Conservation (phyloP, 2,888 invertebrate genomes). For the Argynnis bischoffii region DNA sequence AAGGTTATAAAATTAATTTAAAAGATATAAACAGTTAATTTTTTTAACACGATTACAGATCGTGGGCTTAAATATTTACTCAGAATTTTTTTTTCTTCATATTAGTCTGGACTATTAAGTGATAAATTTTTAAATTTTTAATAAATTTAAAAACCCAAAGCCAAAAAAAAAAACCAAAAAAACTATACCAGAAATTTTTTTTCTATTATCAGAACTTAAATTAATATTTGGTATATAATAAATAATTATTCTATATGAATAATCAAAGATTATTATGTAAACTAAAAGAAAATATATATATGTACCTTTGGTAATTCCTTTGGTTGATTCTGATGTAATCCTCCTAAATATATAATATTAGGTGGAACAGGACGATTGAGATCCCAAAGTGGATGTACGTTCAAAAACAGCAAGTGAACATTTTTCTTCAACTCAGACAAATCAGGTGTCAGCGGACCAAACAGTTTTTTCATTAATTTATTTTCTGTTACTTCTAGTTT, state of each 20-base stretch:
- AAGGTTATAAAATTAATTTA: not conserved
- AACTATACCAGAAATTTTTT: not conserved
- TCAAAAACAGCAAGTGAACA: slow-evolving; percentile 53
- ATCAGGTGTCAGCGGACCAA: slow-evolving; percentile 42
- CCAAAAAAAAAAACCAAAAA: too few relatives aligned
- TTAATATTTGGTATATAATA: too few relatives aligned
- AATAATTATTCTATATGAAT: too few relatives aligned
- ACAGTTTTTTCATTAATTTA: slow-evolving; percentile 35
- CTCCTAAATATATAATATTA: slow-evolving; percentile 47
- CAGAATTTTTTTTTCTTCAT: too few relatives aligned
- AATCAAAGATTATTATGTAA: too few relatives aligned
- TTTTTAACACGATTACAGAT: not conserved
- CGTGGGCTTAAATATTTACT: too few relatives aligned
- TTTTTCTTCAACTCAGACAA: slow-evolving; percentile 44
- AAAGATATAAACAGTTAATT: not conserved
- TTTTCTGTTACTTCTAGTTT: slow-evolving; percentile 35
- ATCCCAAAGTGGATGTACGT: slow-evolving; percentile 48
- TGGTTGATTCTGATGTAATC: slow-evolving; percentile 43
- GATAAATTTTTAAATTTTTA: not conserved
- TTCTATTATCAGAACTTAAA: too few relatives aligned
- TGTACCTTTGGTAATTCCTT: slow-evolving; percentile 58
- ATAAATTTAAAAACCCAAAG: too few relatives aligned
- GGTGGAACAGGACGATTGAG: slow-evolving; percentile 49
- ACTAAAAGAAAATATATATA: not conserved
- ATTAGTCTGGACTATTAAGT: too few relatives aligned